Evolutionary conservation across 2,797 vertebrate genomes (phyloP).

Genomic region (Poliocrania exsul): DNA sequence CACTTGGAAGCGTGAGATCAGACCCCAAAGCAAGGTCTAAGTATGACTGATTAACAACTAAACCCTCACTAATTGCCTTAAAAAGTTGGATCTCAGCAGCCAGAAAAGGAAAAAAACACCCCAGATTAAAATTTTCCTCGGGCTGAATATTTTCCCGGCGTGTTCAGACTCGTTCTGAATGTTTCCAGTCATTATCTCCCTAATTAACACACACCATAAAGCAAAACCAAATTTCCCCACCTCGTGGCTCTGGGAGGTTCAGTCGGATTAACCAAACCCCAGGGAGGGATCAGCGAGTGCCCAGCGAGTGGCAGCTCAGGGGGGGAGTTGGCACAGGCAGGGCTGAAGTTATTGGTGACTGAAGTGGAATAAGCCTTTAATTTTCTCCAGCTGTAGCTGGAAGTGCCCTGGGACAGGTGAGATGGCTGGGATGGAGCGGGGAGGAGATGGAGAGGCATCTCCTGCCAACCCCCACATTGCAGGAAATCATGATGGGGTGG

Average conservation of each 20-base stretch:
- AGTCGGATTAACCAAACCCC: neutral
- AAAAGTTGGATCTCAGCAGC: neutral
- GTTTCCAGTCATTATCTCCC: neutral
- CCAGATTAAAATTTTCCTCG: neutral
- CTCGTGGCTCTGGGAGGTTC: neutral
- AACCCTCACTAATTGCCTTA: constrained; percentile 31
- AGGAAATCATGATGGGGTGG: fast-evolving
- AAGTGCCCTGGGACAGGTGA: neutral
- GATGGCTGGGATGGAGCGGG: fast-evolving
- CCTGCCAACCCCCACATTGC: neutral
- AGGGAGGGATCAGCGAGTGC: neutral
- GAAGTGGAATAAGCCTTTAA: constrained; percentile 32
- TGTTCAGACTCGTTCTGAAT: neutral
- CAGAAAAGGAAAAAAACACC: neutral
- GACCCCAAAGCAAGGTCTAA: neutral
- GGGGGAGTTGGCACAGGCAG: constrained; percentile 29
- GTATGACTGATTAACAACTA: constrained; percentile 24
- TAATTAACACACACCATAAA: neutral
- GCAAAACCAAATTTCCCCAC: neutral
- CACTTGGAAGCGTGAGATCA: neutral
- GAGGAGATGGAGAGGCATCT: neutral
- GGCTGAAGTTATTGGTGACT: constrained; percentile 40
- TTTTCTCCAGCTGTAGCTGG: constrained; percentile 64
- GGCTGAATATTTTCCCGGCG: constrained; percentile 6
- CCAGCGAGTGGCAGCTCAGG: fast-evolving